Percentiles rank a stretch among this genome's conserved stretches.
Evolutionary conservation across 2,888 invertebrate genomes (phyloP).

Genomic region (Diaprepes abbreviatus): DNA sequence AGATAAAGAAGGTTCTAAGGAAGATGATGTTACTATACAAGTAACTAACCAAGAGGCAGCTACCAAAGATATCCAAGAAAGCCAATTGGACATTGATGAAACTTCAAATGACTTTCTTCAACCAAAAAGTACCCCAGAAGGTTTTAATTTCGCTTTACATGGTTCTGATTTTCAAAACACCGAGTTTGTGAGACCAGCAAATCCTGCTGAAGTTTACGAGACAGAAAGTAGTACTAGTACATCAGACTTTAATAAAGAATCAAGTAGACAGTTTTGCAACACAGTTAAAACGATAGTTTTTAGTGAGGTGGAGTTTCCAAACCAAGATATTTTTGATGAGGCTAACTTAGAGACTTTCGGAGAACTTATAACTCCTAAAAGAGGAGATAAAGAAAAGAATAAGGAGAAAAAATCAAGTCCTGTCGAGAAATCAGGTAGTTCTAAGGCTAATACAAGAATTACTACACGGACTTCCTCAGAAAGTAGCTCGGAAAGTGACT

Average conservation of each 20-base stretch:
- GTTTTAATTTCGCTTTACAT: slow-evolving; percentile 61
- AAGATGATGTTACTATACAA: background rate
- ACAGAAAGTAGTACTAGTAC: slow-evolving; percentile 61
- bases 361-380: slow-evolving; percentile 58
- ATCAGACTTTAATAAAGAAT: slow-evolving; percentile 53
- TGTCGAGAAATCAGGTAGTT: background rate
- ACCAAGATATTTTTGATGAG: slow-evolving; percentile 59
- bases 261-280: slow-evolving; percentile 51
- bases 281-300: slow-evolving; percentile 60
- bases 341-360: slow-evolving; percentile 61
- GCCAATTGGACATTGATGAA: slow-evolving; percentile 25
- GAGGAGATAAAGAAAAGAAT: background rate
- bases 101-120: slow-evolving; percentile 60
- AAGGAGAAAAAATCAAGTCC: background rate
- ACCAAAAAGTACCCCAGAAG: slow-evolving; percentile 50
- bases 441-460: background rate
- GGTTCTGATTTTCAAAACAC: slow-evolving; percentile 58
- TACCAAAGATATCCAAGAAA: background rate
- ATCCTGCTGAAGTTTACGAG: slow-evolving; percentile 59
- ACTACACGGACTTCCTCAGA: slow-evolving; percentile 52
- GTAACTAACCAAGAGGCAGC: background rate
- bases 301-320: slow-evolving; percentile 62
- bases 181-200: slow-evolving; percentile 55
- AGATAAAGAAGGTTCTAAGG: background rate
- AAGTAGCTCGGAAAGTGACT: slow-evolving; percentile 62